phyloP scores from a whole-genome alignment of 1,140 invertebrate species.

The Polyergus mexicanus region DNA sequence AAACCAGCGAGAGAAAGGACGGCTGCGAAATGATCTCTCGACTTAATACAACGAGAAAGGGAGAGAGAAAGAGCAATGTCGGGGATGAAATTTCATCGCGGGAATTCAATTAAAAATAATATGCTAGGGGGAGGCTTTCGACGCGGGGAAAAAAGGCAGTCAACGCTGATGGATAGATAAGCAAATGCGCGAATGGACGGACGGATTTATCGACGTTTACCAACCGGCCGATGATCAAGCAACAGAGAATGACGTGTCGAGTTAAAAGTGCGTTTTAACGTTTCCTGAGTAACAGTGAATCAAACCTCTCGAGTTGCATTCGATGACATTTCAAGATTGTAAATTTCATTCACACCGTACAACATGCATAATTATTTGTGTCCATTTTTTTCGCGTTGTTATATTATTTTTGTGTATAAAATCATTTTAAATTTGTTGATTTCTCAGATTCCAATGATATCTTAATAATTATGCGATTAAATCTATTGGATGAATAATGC shows the following conservation, averaged over 20 bases:
- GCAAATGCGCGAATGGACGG: conserved; percentile 57
- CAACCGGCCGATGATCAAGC: not conserved
- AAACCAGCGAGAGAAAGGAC: conserved; percentile 50
- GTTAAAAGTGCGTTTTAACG: conserved; percentile 18
- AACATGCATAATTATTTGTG: not conserved
- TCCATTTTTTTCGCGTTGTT: not conserved
- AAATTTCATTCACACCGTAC: not conserved
- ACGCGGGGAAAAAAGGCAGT: conserved; percentile 61
- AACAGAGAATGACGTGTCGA: conserved; percentile 16
- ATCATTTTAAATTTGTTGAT: not conserved
- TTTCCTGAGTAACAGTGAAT: not conserved
- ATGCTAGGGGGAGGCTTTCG: conserved; percentile 61
- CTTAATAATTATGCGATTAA: too few species aligned
- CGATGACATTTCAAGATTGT: not conserved
- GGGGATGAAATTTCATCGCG: conserved; percentile 83
- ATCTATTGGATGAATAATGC: too few species aligned
- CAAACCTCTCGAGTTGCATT: not conserved
- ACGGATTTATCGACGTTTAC: conserved; percentile 66
- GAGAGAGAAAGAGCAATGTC: conserved; percentile 15
- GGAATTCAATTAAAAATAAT: conserved; percentile 86
- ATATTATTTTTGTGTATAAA: not conserved
- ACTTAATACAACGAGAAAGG: conserved; percentile 72
- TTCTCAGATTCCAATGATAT: not conserved
- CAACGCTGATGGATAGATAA: conserved; percentile 66
- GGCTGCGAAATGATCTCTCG: conserved; percentile 70